Base-by-base conservation (phyloP, 2,888 invertebrate genomes). In the Caenorhabditis macrosperma region DNA sequence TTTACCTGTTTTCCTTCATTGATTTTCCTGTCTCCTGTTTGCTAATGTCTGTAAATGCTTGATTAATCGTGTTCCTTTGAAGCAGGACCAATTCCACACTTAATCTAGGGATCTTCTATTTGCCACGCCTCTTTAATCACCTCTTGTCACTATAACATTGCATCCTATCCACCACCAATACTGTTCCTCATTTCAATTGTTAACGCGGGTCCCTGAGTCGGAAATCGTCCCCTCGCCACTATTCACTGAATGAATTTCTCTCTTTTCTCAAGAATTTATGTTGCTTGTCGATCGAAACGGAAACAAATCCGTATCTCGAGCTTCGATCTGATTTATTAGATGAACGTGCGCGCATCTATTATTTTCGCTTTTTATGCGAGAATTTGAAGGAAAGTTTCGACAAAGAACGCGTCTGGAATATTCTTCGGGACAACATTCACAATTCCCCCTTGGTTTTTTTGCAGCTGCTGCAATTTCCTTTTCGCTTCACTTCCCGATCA, bases 301-400 rank as follows among this genome's bases (percentile, higher is more conserved):
- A 71, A 72, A 64, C 64, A 57, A 63, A 44, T 3, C 59, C 35
- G 30, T 63, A 71, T 63, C 63, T 71, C 35, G 46, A 61, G 26
- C 46, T 63, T 44, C 35, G 17, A 71, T 71, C 71, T 63, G 61
- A 63, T 71, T 71, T 71, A 71, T 63, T 48, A 59, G 50, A 50
- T 9, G 59, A 71, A 54, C 61, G 69, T 44, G 60, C 61, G 69
- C 59, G 30, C 44, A 60, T 26, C 52, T 60, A 12, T 35, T 41
- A 60, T 50, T 26, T 48, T 69, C 57, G 50, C 26, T 59, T 57
- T 67, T 67, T 57, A 57, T 55, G 22, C 41, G 46, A 46, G 17
- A 55, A 63, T 52, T 64, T n/a, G 20, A 30, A 30, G n/a, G 20
- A 33, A 10, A 64, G 15, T 12, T 7, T 33, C 12, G 55, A 28